Evolutionary conservation across 2,797 vertebrate species (phyloP).

Genomic region (Betta splendens): DNA sequence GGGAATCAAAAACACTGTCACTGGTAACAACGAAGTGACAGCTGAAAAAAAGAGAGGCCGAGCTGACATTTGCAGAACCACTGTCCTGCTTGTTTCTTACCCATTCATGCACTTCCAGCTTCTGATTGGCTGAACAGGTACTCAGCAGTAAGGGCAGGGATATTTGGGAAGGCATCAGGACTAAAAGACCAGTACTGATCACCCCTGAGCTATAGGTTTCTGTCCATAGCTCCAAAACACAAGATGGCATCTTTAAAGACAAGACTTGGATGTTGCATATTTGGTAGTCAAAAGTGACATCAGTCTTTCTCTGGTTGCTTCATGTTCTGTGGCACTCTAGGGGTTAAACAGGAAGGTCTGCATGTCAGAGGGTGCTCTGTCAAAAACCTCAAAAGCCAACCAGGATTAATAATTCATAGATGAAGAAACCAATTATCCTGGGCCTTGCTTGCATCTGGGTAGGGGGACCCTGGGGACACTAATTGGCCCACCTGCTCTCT

Average conservation of each 20-base stretch:
- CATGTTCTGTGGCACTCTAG: constrained; percentile 15
- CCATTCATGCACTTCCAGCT: too few relatives aligned
- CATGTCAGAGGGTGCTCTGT: constrained; percentile 53
- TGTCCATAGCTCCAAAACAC: too few relatives aligned
- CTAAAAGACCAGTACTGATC: too few relatives aligned
- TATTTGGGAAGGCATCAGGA: too few relatives aligned
- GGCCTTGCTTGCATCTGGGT: constrained; percentile 65
- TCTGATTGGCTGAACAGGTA: too few relatives aligned
- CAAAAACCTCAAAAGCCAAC: constrained; percentile 63
- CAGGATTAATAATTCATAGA: constrained; percentile 84
- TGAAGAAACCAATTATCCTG: constrained; percentile 81
- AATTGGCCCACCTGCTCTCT: constrained; percentile 84
- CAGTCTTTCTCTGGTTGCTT: neutral
- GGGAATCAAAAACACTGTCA: constrained; percentile 41
- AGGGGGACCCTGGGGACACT: constrained; percentile 59
- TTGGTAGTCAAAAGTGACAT: neutral
- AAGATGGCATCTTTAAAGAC: too few relatives aligned
- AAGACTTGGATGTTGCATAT: too few relatives aligned
- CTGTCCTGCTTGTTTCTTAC: too few relatives aligned
- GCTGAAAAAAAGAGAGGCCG: too few relatives aligned
- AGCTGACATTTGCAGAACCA: too few relatives aligned
- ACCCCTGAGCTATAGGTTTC: too few relatives aligned
- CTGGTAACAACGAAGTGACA: constrained; percentile 26
- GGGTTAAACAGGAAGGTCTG: constrained; percentile 51
- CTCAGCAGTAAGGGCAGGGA: too few relatives aligned